Evolutionary conservation across 2,888 invertebrate species (phyloP), one percentile per base, ranked within the genome.

Genomic region (Rhimphoctona megacephalus): DNA sequence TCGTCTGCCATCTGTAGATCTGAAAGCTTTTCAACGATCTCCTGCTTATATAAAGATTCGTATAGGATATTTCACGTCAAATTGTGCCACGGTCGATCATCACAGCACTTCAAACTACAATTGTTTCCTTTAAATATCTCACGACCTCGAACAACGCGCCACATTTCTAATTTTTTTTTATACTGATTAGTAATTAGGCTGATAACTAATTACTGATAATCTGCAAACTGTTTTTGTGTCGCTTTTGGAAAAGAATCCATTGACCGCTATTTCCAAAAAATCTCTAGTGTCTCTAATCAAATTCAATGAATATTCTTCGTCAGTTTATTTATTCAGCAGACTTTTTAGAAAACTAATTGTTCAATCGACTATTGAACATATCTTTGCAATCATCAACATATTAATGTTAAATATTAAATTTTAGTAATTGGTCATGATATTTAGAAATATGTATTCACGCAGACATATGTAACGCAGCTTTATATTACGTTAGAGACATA

Each of bases 1-100:
- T 94, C 90, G 86, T 89, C 89, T 87, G 86, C 85, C 90, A 90
- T 91, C 90, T 89, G 89, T 74, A 86, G 22, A 33, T 22, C 46
- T 25, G 54, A 46, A 64, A 81, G 77, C 69, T 78, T 36, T 67
- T 61, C 73, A 39, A 46, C 74, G 46, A 81, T 61, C 74, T 76
- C 17, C 6, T 39, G 57, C 61, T 43, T 67, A 22, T 70, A 52
- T 14, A 46, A 52, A 72, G 33, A 54, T 80, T 22, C n/a, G 25
- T 52, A 36, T 67, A 8, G 36, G 36, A 11, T 22, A 49, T 77
- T 72, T 33, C n/a, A 52, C 52, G 52, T 72, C 33, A 33, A 72
- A 72, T 54, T 19, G 52, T 19, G 1, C 72, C 2, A 52, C 19
- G 43, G 25, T 30, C 17, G 6, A 30, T 4, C n/a, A 67, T 39